These are phyloP conservation scores for Laothoe populi DNA, from an alignment of 2,888 invertebrate genomes.

Conservation along the genomic window DNA sequence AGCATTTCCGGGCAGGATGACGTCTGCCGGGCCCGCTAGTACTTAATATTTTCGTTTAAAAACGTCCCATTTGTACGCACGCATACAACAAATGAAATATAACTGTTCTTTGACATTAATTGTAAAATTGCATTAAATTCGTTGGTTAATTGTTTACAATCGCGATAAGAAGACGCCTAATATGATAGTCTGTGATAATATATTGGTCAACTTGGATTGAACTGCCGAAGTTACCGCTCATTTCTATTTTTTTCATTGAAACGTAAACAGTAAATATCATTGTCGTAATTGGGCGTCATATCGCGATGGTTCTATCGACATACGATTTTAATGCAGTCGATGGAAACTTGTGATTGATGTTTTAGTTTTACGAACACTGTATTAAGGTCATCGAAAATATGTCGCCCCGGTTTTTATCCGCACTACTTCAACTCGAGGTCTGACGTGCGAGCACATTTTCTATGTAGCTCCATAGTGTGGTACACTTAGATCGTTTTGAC, in stretches of 20 bases:
- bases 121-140: slow-evolving; percentile 3
- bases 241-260: too few relatives aligned
- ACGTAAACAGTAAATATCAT: background rate
- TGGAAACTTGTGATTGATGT: background rate
- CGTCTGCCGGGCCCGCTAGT: too few relatives aligned
- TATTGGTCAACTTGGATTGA: slow-evolving; percentile 5
- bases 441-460: too few relatives aligned
- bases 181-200: background rate
- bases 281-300: background rate
- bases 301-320: background rate
- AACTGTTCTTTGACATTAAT: background rate
- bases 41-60: too few relatives aligned
- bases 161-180: background rate
- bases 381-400: too few relatives aligned
- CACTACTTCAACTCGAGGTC: too few relatives aligned
- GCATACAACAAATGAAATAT: background rate
- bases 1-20: too few relatives aligned
- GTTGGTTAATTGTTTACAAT: slow-evolving; percentile 9
- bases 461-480: too few relatives aligned
- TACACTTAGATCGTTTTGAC: too few relatives aligned
- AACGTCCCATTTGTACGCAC: background rate
- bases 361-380: background rate
- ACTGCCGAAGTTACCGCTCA: background rate
- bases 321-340: background rate
- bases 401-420: too few relatives aligned